Percentiles rank a stretch among this genome's conserved stretches.
Evolutionary conservation across 2,888 invertebrate genomes (phyloP).

Genomic region (Drosophila recens): DNA sequence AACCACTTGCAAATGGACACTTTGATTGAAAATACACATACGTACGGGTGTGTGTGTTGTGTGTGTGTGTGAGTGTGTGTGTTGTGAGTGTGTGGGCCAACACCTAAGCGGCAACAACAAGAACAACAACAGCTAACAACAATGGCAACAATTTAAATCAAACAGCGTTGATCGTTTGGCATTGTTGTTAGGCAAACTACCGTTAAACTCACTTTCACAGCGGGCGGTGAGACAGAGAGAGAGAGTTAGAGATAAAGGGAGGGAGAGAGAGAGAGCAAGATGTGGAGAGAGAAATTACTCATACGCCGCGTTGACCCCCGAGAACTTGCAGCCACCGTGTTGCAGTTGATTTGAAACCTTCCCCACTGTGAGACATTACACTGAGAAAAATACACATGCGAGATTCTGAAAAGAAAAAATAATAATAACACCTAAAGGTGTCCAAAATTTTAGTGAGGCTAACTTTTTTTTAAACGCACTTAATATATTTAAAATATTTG

Average conservation of each 20-base stretch:
- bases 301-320: constrained; percentile 76
- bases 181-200: constrained; percentile 80
- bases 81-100: constrained; percentile 55
- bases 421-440: too few relatives aligned
- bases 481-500: too few relatives aligned
- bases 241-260: background rate
- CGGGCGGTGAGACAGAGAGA: constrained; percentile 33
- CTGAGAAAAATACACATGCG: background rate
- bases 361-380: background rate
- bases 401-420: background rate
- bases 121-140: constrained; percentile 46
- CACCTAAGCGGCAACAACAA: constrained; percentile 47
- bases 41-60: background rate
- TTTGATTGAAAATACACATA: constrained; percentile 60
- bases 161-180: constrained; percentile 66
- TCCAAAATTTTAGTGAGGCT: too few relatives aligned
- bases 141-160: constrained; percentile 74
- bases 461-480: too few relatives aligned
- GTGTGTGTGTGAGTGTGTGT: constrained; percentile 26
- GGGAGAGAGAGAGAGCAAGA: background rate
- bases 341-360: constrained; percentile 29
- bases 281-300: constrained; percentile 53
- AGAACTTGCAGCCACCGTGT: constrained; percentile 44
- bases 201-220: constrained; percentile 82
- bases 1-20: constrained; percentile 32